Evolutionary conservation across 2,113 vertebrate genomes (phyloP).

Genomic region (Perca flavescens): DNA sequence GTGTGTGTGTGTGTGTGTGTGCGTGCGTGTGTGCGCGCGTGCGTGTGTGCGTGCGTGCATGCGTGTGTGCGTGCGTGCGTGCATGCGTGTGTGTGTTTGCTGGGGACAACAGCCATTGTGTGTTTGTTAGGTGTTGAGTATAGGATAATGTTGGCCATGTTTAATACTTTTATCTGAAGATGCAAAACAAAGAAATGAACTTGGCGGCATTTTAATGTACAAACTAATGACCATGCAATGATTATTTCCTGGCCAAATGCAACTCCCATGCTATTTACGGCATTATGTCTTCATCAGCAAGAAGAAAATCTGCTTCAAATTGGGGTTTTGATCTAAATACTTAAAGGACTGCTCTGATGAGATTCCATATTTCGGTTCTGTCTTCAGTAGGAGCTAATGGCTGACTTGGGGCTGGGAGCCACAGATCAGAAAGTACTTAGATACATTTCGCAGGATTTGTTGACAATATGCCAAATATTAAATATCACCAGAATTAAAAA

Average conservation of each 20-base stretch:
- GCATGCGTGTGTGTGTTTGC: not conserved
- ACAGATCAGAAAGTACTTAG: not conserved
- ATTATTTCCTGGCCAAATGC: not conserved
- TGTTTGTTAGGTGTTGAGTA: not conserved
- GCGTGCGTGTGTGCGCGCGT: not conserved
- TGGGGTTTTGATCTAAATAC: not conserved
- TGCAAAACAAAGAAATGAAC: constrained; percentile 3
- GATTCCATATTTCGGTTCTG: not conserved
- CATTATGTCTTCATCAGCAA: not conserved
- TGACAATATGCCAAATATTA: not conserved
- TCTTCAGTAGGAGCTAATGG: not conserved
- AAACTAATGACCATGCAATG: not conserved
- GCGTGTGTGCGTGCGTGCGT: no score
- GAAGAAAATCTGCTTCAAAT: not conserved
- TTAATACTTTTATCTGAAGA: not conserved
- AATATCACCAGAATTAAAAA: not conserved
- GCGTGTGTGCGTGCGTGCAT: not conserved
- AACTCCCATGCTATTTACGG: not conserved
- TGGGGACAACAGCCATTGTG: not conserved
- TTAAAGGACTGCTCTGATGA: not conserved
- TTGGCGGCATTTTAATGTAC: not conserved
- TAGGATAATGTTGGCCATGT: not conserved
- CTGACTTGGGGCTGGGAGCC: no score
- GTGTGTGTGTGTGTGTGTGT: not conserved
- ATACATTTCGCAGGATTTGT: not conserved